phyloP scores from a whole-genome alignment of 2,888 invertebrate genomes.

The Corythucha ciliata region DNA sequence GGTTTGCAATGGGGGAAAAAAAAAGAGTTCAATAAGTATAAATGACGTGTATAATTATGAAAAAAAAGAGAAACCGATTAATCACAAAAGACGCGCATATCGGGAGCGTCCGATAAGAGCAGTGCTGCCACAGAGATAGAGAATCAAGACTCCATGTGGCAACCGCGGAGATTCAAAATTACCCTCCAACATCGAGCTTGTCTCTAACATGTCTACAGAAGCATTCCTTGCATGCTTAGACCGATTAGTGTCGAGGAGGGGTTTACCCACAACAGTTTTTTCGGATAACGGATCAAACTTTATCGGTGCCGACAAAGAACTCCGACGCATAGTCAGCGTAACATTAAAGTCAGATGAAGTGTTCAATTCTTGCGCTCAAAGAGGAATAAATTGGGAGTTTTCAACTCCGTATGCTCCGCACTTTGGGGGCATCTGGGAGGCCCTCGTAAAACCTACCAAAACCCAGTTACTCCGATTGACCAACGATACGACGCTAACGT shows the following conservation, averaged over 20 bases:
- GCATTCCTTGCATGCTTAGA: slow-evolving; percentile 37
- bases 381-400: slow-evolving; percentile 15
- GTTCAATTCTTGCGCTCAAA: slow-evolving; percentile 38
- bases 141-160: no score
- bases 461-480: slow-evolving; percentile 32
- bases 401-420: slow-evolving; percentile 35
- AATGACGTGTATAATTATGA: no score
- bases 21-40: no score
- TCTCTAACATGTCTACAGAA: slow-evolving; percentile 35
- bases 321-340: background rate
- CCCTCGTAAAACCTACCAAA: slow-evolving; percentile 36
- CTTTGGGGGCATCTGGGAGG: slow-evolving; percentile 38
- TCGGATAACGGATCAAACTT: slow-evolving; percentile 40
- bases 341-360: slow-evolving; percentile 1
- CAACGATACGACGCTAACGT: slow-evolving; percentile 30
- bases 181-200: slow-evolving; percentile 39
- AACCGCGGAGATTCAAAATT: no score
- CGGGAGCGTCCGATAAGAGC: no score
- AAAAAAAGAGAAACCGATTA: no score
- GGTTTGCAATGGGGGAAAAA: no score
- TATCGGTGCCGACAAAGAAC: slow-evolving; percentile 35
- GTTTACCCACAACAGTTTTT: slow-evolving; percentile 34
- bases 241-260: slow-evolving; percentile 37
- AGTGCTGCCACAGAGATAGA: no score
- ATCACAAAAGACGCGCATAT: no score